A percentile compares a stretch with the other conserved stretches of the same genome.
These are phyloP conservation scores for Philaethria dido DNA, from an alignment of 2,888 invertebrate genomes.

Conservation along the genomic window DNA sequence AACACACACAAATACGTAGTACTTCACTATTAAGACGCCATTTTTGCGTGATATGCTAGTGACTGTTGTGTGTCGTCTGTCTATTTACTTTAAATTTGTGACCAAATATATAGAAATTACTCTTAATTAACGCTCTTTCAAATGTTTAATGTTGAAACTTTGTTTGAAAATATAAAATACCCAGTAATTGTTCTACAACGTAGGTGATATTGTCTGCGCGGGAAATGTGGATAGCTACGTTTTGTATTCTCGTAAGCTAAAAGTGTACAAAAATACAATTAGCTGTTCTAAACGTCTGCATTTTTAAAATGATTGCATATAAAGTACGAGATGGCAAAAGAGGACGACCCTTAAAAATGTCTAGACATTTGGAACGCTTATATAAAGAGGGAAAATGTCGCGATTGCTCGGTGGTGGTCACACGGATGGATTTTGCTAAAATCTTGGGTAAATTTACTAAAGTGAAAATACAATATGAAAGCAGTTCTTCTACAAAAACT, in stretches of 20 bases:
- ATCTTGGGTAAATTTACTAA: constrained; percentile 79
- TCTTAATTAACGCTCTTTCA: constrained; percentile 19
- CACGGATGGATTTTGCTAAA: constrained; percentile 79
- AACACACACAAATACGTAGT: neutral
- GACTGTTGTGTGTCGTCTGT: constrained; percentile 54
- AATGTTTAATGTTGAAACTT: constrained; percentile 43
- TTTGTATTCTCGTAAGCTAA: constrained; percentile 54
- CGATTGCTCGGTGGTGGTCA: constrained; percentile 74
- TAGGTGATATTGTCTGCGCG: constrained; percentile 68
- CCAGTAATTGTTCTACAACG: constrained; percentile 44
- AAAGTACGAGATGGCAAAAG: constrained; percentile 64
- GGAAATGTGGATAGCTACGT: constrained; percentile 77
- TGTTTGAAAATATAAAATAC: constrained; percentile 45
- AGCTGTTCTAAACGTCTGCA: constrained; percentile 32
- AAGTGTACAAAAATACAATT: constrained; percentile 43
- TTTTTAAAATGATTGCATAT: constrained; percentile 65
- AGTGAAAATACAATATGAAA: constrained; percentile 79
- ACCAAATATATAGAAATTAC: constrained; percentile 23
- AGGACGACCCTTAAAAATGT: constrained; percentile 58
- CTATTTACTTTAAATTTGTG: constrained; percentile 46
- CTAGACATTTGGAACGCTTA: constrained; percentile 69
- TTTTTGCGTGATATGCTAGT: constrained; percentile 62
- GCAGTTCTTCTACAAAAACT: constrained; percentile 60
- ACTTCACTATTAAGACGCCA: constrained; percentile 72
- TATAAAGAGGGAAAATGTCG: constrained; percentile 76